These are phyloP conservation scores for Drosophila greeni DNA, from an alignment of 2,888 invertebrate species.

Conservation along the genomic window DNA sequence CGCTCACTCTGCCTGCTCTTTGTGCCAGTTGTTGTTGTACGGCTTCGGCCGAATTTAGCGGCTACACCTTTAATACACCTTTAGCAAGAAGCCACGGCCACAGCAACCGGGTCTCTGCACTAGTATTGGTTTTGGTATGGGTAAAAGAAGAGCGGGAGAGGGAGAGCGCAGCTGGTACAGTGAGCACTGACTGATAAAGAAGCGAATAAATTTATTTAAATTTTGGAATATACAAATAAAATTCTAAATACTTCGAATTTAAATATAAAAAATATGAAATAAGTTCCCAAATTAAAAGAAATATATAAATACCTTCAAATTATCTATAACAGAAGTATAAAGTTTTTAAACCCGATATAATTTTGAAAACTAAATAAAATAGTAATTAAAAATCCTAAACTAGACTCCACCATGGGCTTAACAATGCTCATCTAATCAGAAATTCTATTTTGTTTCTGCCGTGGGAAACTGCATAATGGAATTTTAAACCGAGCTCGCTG, in stretches of 20 bases:
- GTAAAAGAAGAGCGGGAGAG: slow-evolving; percentile 6
- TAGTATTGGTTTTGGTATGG: slow-evolving; percentile 21
- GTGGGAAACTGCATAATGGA: slow-evolving; percentile 9
- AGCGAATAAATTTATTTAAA: background rate
- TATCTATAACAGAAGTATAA: no score
- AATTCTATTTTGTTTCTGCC: background rate
- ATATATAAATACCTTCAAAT: no score
- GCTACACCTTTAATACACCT: slow-evolving; percentile 49
- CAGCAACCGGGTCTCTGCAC: slow-evolving; percentile 26
- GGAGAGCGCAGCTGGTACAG: slow-evolving; percentile 30
- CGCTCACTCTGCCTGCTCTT: slow-evolving; percentile 5
- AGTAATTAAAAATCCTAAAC: background rate
- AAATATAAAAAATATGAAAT: no score
- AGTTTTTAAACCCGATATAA: no score
- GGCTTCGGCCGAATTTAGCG: slow-evolving; percentile 49
- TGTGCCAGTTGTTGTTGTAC: slow-evolving; percentile 38
- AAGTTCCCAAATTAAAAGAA: no score
- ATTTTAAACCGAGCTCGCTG: background rate
- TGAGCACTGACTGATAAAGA: background rate
- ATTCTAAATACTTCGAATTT: no score
- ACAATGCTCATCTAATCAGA: background rate
- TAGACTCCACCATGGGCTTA: background rate
- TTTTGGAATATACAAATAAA: no score
- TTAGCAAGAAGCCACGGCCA: slow-evolving; percentile 44
- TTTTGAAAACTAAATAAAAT: background rate